Base-by-base conservation (phyloP, 2,113 vertebrate genomes). In the Alethe castanea region DNA sequence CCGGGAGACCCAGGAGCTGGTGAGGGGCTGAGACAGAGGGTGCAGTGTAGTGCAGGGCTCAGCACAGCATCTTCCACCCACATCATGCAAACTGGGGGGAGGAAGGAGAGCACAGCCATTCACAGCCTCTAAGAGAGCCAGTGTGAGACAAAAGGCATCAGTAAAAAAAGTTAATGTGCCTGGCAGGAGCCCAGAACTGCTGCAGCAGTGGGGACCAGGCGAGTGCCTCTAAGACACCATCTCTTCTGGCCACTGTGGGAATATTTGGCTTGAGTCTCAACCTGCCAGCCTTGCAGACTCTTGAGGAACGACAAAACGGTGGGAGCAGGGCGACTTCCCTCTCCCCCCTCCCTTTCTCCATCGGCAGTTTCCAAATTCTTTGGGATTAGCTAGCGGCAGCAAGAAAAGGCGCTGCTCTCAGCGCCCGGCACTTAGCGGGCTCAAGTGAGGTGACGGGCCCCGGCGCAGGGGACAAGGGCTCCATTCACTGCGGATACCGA, bases 401-500 rank as follows among this genome's bases (percentile, higher is more conserved):
- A 18, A 85, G 88, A 74, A 79, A 74, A 77, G 90, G 74, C n/a
- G 2, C 40, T 65, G 91, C 16, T 69, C 93, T 85, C 86, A 1
- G 56, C 23, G 71, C 92, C 70, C 79, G 6, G 86, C 82, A 71
- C 95, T 95, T 12, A 24, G 85, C 36, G 5, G 87, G 79, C 94
- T 96, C 65, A 25, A 94, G 92, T 54, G 91, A 93, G 94, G 90
- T 81, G 95, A 73, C 57, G 35, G 13, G 88, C 81, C 92, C 95
- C 86, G 66, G 96, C 3, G 8, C 92, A 14, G 81, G 61, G 94
- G 82, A 98, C 97, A 97, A 97, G 15, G 64, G 80, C 85, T 88
- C 29, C 97, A 97, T 97, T 97, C 95, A 97, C 87, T 56, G 73
- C 80, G 87, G 83, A 94, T 69, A 97, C 97, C 72, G 7, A 96